Conservation (phyloP, 2,797 vertebrate genomes). For the Corythornis leucogaster region DNA sequence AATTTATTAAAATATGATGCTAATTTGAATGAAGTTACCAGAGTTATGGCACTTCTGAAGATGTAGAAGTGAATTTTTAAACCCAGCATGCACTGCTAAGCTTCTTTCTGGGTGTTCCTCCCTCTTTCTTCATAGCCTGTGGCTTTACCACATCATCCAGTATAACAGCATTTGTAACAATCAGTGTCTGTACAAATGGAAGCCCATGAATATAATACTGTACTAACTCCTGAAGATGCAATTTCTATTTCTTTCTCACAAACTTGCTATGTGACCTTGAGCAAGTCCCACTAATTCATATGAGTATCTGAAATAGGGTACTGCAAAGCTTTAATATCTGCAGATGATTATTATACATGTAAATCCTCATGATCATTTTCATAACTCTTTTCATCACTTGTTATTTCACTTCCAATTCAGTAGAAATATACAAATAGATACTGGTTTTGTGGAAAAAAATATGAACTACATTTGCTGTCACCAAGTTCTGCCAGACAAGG, state of each 20-base stretch:
- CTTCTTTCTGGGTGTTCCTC: not conserved
- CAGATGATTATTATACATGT: not conserved
- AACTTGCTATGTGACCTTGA: constrained; percentile 38
- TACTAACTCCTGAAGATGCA: not conserved
- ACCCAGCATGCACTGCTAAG: not conserved
- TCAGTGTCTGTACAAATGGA: not conserved
- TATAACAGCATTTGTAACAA: not conserved
- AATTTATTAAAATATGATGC: too few relatives aligned
- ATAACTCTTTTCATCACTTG: constrained; percentile 25
- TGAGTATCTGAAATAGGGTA: not conserved
- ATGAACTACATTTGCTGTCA: not conserved
- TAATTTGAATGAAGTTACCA: not conserved
- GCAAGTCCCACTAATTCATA: not conserved
- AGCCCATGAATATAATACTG: not conserved
- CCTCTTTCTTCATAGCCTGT: not conserved
- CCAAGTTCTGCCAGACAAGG: not conserved
- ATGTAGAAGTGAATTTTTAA: not conserved
- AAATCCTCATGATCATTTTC: constrained; percentile 35
- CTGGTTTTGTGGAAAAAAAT: not conserved
- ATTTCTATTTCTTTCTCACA: constrained; percentile 30
- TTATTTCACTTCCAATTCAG: not conserved
- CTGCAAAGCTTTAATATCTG: constrained; percentile 53
- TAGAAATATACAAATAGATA: not conserved
- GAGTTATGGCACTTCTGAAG: not conserved
- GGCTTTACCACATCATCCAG: not conserved